Evolutionary conservation across 2,113 vertebrate genomes (phyloP).

Genomic region (Aegithalos caudatus): DNA sequence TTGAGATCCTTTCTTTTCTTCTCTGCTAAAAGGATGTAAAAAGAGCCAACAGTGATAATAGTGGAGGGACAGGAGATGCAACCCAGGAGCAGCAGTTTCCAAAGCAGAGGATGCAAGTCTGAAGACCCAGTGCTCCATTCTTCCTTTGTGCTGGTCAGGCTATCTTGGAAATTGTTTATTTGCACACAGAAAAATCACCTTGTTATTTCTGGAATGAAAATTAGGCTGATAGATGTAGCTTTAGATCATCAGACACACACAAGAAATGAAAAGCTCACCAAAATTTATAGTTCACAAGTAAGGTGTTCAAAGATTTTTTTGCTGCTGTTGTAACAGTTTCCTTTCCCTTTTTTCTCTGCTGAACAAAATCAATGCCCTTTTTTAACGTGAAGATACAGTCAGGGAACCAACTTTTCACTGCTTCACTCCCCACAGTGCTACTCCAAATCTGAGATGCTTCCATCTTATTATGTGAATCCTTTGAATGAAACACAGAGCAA

Average conservation of each 20-base stretch:
- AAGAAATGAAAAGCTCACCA: not conserved
- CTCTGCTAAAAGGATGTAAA: not conserved
- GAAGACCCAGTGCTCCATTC: not conserved
- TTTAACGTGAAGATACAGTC: not conserved
- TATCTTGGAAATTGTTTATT: not conserved
- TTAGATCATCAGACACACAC: not conserved
- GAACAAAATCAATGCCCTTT: not conserved
- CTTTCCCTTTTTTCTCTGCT: fast-evolving
- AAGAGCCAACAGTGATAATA: not conserved
- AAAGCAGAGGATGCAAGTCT: not conserved
- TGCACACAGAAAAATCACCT: not conserved
- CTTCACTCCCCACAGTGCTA: no score
- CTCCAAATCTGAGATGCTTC: not conserved
- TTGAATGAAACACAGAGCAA: not conserved
- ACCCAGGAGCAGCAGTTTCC: not conserved
- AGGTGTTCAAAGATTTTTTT: not conserved
- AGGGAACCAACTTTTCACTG: not conserved
- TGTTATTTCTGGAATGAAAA: not conserved
- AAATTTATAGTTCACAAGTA: not conserved
- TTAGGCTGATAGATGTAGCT: not conserved
- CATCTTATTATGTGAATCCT: not conserved
- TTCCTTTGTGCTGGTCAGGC: not conserved
- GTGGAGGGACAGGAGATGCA: not conserved
- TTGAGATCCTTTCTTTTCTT: not conserved
- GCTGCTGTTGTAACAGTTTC: not conserved